Conservation (phyloP, 2,888 invertebrate genomes). For the Autographa pulchrina region DNA sequence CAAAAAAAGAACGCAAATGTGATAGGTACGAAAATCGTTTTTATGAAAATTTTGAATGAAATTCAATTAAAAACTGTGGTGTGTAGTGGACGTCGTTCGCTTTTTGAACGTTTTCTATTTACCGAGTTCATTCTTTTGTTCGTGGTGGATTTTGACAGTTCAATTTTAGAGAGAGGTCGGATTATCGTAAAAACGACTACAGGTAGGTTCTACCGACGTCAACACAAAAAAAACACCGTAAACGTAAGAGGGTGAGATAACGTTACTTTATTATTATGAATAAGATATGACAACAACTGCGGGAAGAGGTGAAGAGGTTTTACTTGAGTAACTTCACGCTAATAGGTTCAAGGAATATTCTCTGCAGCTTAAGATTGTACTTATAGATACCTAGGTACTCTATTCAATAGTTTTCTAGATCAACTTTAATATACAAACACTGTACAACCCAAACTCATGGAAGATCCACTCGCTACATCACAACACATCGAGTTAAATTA, state of each 20-base stretch:
- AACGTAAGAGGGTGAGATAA: slow-evolving; percentile 33
- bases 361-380: neutral
- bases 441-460: neutral
- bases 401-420: neutral
- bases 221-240: slow-evolving; percentile 37
- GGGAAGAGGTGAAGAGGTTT: slow-evolving; percentile 20
- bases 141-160: slow-evolving; percentile 66
- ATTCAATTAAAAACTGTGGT: slow-evolving; percentile 65
- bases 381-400: neutral
- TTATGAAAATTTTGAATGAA: slow-evolving; percentile 61
- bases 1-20: slow-evolving; percentile 31
- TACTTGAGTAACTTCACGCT: neutral
- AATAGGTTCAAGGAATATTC: neutral
- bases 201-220: slow-evolving; percentile 24
- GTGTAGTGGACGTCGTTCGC: slow-evolving; percentile 64
- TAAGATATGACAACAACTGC: slow-evolving; percentile 27
- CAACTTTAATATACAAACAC: neutral
- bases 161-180: slow-evolving; percentile 59
- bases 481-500: slow-evolving; percentile 12
- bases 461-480: neutral
- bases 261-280: slow-evolving; percentile 40
- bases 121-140: slow-evolving; percentile 60
- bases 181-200: slow-evolving; percentile 44
- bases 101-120: slow-evolving; percentile 64
- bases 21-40: slow-evolving; percentile 42